Evolutionary conservation across 2,797 vertebrate genomes (phyloP), one percentile per base, ranked within the genome.

Genomic region (Novumbra hubbsi): DNA sequence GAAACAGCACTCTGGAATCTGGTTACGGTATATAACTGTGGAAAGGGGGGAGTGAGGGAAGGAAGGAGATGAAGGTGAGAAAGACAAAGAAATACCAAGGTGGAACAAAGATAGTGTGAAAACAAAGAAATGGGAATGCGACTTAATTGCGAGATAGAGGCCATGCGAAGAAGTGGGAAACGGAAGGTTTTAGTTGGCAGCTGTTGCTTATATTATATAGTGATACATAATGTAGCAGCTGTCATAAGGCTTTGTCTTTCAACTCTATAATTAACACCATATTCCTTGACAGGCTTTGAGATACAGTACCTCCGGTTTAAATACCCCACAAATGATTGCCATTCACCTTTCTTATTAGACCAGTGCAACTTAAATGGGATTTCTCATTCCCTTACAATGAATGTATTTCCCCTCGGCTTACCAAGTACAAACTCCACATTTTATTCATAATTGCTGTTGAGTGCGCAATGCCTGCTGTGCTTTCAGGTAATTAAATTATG

Each of bases 401-500:
- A 50, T 77, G 69, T 17, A 45, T 64, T 64, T 52, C 57, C 17
- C 30, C 27, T 14, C 6, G n/a, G 48, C 15, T 32, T 70, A 55
- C 52, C 28, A 50, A 77, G 69, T 45, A 73, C 27, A 64, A 75
- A 64, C 69, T 38, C n/a, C 41, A 73, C 70, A 48, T 70, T 76
- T 38, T 17, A 24, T 73, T 78, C 73, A 32, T 5, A 73, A 65
- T 74, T 73, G 50, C 2, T 52, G 19, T 15, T 38, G 71, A 38
- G 48, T 75, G 77, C 71, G 78, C 57, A 73, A 62, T 68, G 65
- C 27, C 16, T 32, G 15, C 72, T 78, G 4, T 8, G 30, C 71
- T 79, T 80, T 68, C 64, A 77, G 65, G 64, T 83, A 84, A 83
- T 81, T 82, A 70, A 84, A 65, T 65, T 19, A 48, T 34, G 68